Base-by-base conservation (phyloP, 2,888 invertebrate species). In the Lochmaea capreae region DNA sequence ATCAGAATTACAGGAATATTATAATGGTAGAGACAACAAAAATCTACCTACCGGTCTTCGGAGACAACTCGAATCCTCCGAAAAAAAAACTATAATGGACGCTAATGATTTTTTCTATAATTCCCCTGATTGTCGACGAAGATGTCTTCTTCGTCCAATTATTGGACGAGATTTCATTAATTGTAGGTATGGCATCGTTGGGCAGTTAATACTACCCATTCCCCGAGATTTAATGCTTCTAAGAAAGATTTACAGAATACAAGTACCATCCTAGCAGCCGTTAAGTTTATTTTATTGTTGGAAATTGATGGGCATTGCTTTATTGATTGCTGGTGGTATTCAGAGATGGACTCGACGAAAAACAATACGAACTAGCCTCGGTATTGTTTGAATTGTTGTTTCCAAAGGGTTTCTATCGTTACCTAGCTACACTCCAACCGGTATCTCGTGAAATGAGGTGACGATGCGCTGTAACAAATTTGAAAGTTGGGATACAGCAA, bases 91-190 rank as follows among this genome's bases (percentile, higher is more conserved):
- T 39, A 39, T 39, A 39, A 8, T 5, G 12, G 42, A 63, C 62
- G 62, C 62, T 42, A 63, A 63, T 63, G 62, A 42, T 10, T 61
- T 61, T 39, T 42, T 39, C 39, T 42, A 62, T 62, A 63, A 43
- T 10, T 63, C 62, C 62, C 62, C 18, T 43, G 62, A n/a, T 18
- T 42, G 58, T 58, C 49, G 49, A 18, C 72, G 33, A 59, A 59
- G 58, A 66, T 66, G 61, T 71, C 66, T 66, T 72, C 72, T 57
- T 72, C 63, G 71, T 62, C 74, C 76, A 78, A 78, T 79, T 78
- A 76, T 73, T 73, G 67, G 73, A 76, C 65, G 70, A 77, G 77
- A 77, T 79, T 79, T 73, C 72, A 77, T 78, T 79, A 79, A 78
- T 79, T 77, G 73, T 67, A 61, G 71, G 73, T 69, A 75, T 74